A percentile compares a stretch with the other conserved stretches of the same genome.
Conservation (phyloP, 2,113 vertebrate genomes). For the Dicentrarchus labrax region DNA sequence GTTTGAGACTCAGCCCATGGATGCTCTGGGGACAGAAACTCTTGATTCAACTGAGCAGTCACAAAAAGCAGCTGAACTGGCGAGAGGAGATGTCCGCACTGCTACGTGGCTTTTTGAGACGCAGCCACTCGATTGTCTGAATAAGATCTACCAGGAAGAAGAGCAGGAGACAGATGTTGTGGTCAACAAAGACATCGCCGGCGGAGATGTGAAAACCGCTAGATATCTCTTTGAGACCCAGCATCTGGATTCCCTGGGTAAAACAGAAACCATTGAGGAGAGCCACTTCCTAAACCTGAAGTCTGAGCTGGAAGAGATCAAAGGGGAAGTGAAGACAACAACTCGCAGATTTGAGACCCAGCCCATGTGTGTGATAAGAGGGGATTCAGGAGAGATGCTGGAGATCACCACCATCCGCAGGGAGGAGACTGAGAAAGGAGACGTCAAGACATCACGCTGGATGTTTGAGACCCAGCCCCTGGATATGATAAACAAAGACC, state of each 20-base stretch:
- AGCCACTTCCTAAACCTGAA: slow-evolving; percentile 87
- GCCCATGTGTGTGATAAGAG: slow-evolving; percentile 89
- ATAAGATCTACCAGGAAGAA: slow-evolving; percentile 87
- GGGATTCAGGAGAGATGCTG: slow-evolving; percentile 88
- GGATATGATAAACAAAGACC: slow-evolving; percentile 88
- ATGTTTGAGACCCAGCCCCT: slow-evolving; percentile 91
- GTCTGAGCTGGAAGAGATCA: slow-evolving; percentile 90
- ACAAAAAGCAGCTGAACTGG: slow-evolving; percentile 83
- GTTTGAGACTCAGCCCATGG: slow-evolving; percentile 92
- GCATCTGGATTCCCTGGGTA: slow-evolving; percentile 86
- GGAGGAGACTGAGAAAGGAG: slow-evolving; percentile 89
- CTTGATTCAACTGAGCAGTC: slow-evolving; percentile 59
- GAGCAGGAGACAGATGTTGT: slow-evolving; percentile 70
- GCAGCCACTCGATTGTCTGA: slow-evolving; percentile 85
- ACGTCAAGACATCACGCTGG: slow-evolving; percentile 88
- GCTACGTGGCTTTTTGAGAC: slow-evolving; percentile 90
- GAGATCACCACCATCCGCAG: slow-evolving; percentile 89
- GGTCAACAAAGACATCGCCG: slow-evolving; percentile 81
- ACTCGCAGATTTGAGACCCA: slow-evolving; percentile 90
- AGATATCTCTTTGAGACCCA: slow-evolving; percentile 91
- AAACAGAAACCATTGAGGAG: slow-evolving; percentile 88
- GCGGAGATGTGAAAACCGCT: slow-evolving; percentile 89
- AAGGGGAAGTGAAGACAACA: slow-evolving; percentile 89
- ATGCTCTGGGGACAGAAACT: slow-evolving; percentile 74
- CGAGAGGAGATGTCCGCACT: slow-evolving; percentile 85